phyloP scores from a whole-genome alignment of 2,888 invertebrate species.

The Anthrax anthrax region DNA sequence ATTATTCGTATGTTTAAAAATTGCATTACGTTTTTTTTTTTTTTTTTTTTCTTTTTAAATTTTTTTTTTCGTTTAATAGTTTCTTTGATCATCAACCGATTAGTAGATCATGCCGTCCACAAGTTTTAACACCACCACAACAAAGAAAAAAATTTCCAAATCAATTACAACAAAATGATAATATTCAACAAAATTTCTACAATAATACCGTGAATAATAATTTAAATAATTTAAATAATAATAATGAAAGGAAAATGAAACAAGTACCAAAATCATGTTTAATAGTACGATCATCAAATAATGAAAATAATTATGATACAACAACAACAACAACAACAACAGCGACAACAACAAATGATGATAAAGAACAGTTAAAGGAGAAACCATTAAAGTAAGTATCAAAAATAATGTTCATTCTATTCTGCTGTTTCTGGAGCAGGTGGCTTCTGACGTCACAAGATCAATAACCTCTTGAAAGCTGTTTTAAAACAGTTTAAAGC shows the following conservation, averaged over 20 bases:
- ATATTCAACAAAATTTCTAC: no score
- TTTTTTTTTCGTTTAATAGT: slow-evolving; percentile 4
- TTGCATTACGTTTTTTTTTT: slow-evolving; percentile 16
- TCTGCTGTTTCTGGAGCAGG: no score
- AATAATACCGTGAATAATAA: no score
- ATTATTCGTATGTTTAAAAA: slow-evolving; percentile 27
- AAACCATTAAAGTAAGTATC: slow-evolving; percentile 20
- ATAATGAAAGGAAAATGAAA: slow-evolving; percentile 18
- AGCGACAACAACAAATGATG: no score
- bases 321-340: no score
- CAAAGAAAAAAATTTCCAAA: slow-evolving; percentile 5
- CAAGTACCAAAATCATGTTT: slow-evolving; percentile 40
- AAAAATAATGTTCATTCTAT: slow-evolving; percentile 23
- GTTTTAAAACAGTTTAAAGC: no score
- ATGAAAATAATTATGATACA: no score
- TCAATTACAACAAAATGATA: slow-evolving; percentile 21
- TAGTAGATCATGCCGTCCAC: slow-evolving; percentile 31
- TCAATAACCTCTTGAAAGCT: no score
- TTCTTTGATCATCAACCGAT: slow-evolving; percentile 28
- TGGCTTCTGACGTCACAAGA: no score
- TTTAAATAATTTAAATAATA: no score
- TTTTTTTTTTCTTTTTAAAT: not conserved
- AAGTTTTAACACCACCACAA: slow-evolving; percentile 24
- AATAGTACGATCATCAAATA: slow-evolving; percentile 28
- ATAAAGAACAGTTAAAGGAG: no score